Base-by-base conservation (phyloP, 2,113 vertebrate species). In the Anser cygnoides region DNA sequence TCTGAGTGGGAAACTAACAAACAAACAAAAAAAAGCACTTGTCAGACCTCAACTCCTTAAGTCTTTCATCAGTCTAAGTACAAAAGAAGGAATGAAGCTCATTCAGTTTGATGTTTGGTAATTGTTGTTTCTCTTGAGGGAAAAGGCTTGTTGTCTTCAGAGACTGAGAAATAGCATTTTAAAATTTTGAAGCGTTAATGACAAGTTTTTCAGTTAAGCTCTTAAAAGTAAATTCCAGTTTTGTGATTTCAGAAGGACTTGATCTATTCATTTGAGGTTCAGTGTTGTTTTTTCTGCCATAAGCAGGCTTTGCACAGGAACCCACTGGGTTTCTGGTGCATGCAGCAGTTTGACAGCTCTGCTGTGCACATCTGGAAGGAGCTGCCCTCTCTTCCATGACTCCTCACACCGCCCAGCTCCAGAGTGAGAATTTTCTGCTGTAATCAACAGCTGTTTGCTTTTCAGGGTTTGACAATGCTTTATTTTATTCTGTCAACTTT, bases 301-400 rank as follows among this genome's bases (percentile, higher is more conserved):
- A 61, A 72, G 13, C 14, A 61, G 9, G 15, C 46, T 82, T 75
- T 78, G 5, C 70, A 25, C 3, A 55, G 37, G 10, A 82, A 28
- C 2, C 5, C 26, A 2, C 4, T 22, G 18, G 17, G 15, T n/a
- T 68, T 35, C 0, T 3, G 26, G 37, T 6, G 31, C 12, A 3
- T 17, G 46, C 20, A 49, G 33, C 28, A 79, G 28, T 72, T 63
- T 52, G 28, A 76, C 33, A 85, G 17, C 13, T 65, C 59, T 68
- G 19, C 49, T 1, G 0, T 39, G 54, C 9, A 35, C 9, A 6
- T 6, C 35, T 72, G 46, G 19, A 20, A 59, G 57, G 8, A 73
- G 3, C 28, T 85, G 7, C 41, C 41, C 12, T 43, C 28, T 66
- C 23, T 17, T 65, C 3, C 1, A 9, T 39, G 25, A 18, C 15